These are phyloP conservation scores for Chaetorhynchus papuensis DNA, from an alignment of 2,113 vertebrate genomes.

Conservation along the genomic window DNA sequence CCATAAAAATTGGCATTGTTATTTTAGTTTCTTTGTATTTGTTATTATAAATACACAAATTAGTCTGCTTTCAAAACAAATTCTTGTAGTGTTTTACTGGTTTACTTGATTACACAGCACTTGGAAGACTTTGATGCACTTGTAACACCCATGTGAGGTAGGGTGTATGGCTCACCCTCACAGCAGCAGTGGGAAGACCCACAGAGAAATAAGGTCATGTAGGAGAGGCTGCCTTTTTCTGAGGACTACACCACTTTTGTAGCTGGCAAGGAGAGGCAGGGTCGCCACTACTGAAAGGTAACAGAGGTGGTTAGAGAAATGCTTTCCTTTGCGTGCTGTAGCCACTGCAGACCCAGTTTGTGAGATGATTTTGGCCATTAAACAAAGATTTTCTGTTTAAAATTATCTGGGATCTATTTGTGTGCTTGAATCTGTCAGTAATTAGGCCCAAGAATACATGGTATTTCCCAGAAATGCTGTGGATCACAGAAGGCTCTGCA, in stretches of 20 bases:
- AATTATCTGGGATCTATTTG: background rate
- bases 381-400: background rate
- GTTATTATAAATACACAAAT: background rate
- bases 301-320: background rate
- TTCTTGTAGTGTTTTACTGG: background rate
- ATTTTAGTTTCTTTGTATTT: background rate
- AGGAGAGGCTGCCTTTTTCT: background rate
- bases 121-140: background rate
- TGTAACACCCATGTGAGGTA: rapidly evolving
- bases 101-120: background rate
- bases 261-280: background rate
- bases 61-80: background rate
- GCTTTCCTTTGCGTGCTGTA: background rate
- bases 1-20: background rate
- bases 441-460: background rate
- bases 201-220: background rate
- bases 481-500: background rate
- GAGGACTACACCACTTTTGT: background rate
- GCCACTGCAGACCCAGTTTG: background rate
- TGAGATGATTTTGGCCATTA: background rate
- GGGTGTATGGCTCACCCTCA: background rate
- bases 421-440: background rate
- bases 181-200: background rate
- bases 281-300: background rate
- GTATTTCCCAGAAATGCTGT: background rate